Evolutionary conservation across 2,113 vertebrate genomes (phyloP).

Genomic region (Candoia aspera): DNA sequence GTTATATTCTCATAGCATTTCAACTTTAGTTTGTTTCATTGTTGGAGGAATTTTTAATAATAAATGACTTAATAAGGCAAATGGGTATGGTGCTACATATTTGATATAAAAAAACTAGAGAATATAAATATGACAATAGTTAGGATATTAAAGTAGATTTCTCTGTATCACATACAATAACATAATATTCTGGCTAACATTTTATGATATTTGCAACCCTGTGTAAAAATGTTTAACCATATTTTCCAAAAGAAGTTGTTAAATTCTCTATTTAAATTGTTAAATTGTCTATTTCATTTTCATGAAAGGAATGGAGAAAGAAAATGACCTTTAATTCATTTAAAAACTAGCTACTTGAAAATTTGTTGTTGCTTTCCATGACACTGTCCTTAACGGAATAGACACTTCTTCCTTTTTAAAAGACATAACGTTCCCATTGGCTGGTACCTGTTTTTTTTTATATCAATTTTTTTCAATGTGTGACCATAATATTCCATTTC

Average conservation of each 20-base stretch:
- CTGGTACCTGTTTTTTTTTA: constrained; percentile 59
- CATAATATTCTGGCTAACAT: neutral
- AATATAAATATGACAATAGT: neutral
- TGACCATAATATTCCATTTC: constrained; percentile 57
- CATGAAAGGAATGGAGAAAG: constrained; percentile 31
- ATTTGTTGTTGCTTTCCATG: constrained; percentile 56
- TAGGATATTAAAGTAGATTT: neutral
- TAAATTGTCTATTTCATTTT: constrained; percentile 58
- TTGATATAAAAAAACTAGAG: neutral
- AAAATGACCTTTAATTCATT: constrained; percentile 50
- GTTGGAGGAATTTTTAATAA: neutral
- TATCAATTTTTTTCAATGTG: constrained; percentile 60
- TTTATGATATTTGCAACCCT: constrained; percentile 40
- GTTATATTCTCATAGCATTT: neutral
- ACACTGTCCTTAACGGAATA: constrained; percentile 47
- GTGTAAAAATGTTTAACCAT: constrained; percentile 28
- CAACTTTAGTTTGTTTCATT: neutral
- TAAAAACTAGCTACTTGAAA: constrained; percentile 44
- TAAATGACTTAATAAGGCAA: neutral
- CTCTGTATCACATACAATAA: neutral
- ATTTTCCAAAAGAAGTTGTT: constrained; percentile 57
- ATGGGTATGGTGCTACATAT: neutral
- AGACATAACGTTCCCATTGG: constrained; percentile 48
- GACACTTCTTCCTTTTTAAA: constrained; percentile 55
- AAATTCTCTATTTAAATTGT: too few relatives aligned